Conservation (phyloP, 2,113 vertebrate species). For the Tauraco erythrolophus region DNA sequence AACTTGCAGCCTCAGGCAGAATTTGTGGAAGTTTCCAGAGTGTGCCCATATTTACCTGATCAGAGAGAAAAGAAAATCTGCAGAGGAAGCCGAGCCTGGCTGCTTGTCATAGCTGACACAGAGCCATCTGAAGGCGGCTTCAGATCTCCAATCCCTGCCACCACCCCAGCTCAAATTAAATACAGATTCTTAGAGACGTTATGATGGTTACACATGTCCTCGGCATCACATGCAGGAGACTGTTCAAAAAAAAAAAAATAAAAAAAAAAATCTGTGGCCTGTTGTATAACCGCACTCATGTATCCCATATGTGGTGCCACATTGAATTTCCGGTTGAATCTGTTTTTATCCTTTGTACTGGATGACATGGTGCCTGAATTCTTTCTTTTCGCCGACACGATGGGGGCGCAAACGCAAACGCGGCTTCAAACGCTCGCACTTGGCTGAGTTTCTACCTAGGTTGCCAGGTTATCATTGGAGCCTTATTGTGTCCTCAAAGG, state of each 20-base stretch:
- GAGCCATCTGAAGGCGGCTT: conserved; percentile 96
- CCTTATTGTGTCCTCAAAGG: conserved; percentile 85
- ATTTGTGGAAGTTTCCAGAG: conserved; percentile 92
- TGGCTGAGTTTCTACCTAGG: conserved; percentile 89
- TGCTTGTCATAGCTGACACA: conserved; percentile 96
- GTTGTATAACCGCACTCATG: conserved; percentile 92
- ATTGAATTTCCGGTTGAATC: conserved; percentile 92
- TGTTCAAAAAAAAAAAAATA: conserved; percentile 83
- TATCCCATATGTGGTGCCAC: conserved; percentile 97
- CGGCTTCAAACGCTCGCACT: conserved; percentile 86
- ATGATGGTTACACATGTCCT: conserved; percentile 93
- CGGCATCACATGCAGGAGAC: conserved; percentile 90
- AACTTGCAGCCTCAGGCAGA: conserved; percentile 93
- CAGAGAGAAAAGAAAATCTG: conserved; percentile 89
- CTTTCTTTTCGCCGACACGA: conserved; percentile 85
- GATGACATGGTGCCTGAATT: conserved; percentile 86
- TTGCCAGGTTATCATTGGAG: conserved; percentile 90
- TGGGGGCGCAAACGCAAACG: conserved; percentile 91
- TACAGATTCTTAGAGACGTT: conserved; percentile 89
- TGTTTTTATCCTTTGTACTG: conserved; percentile 89
- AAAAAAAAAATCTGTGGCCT: conserved; percentile 87
- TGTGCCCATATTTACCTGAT: conserved; percentile 98
- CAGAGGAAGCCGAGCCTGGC: conserved; percentile 92
- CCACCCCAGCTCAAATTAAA: conserved; percentile 90
- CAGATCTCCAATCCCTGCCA: conserved; percentile 85